These are phyloP conservation scores for Acanthoscelides obtectus DNA, from an alignment of 2,888 invertebrate species.

Conservation along the genomic window DNA sequence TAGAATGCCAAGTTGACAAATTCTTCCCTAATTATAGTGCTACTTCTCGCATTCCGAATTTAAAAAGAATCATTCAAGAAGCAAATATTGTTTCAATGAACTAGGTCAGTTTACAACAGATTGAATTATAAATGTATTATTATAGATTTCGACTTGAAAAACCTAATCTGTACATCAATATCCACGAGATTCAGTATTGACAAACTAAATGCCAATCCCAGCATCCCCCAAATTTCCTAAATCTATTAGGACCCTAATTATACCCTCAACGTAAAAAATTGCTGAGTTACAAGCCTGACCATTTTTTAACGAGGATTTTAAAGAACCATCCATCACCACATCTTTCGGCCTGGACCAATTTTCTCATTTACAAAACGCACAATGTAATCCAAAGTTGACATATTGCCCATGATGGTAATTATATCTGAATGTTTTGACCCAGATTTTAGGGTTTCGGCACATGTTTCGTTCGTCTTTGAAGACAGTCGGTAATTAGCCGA, in stretches of 20 bases:
- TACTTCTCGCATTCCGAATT: too few species aligned
- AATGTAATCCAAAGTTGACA: not conserved
- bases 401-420: not conserved
- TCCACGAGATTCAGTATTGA: not conserved
- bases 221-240: not conserved
- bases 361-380: not conserved
- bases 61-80: too few species aligned
- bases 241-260: not conserved
- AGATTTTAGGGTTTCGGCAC: not conserved
- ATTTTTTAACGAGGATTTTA: not conserved
- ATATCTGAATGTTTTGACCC: not conserved
- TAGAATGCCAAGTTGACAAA: too few species aligned
- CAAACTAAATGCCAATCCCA: not conserved
- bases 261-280: not conserved
- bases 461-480: not conserved
- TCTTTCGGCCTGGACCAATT: not conserved
- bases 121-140: too few species aligned
- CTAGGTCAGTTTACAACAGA: too few species aligned
- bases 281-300: not conserved
- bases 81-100: too few species aligned
- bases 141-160: not conserved
- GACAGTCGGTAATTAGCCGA: not conserved
- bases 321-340: not conserved
- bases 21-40: too few species aligned
- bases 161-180: not conserved